Conservation (phyloP, 1,140 invertebrate species). For the Micrasema minimum region DNA sequence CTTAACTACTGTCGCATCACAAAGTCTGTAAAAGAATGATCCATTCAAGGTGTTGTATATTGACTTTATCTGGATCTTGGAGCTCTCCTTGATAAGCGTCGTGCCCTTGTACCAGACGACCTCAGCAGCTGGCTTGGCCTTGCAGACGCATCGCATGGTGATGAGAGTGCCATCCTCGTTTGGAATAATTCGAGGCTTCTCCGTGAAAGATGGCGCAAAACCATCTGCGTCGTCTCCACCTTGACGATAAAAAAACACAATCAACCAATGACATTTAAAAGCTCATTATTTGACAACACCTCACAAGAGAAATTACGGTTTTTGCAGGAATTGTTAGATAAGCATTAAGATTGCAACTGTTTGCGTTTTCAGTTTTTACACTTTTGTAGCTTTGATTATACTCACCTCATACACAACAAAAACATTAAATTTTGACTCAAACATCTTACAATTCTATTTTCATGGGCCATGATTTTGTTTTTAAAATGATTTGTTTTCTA, state of each 20-base stretch:
- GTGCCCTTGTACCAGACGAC: slow-evolving; percentile 92
- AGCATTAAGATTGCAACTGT: slow-evolving; percentile 43
- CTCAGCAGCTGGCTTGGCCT: slow-evolving; percentile 89
- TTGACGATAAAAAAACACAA: slow-evolving; percentile 58
- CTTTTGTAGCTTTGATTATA: slow-evolving; percentile 13
- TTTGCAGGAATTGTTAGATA: slow-evolving; percentile 23
- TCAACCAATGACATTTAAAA: slow-evolving; percentile 13
- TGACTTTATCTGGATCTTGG: slow-evolving; percentile 86
- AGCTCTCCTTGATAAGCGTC: slow-evolving; percentile 84
- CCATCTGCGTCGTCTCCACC: slow-evolving; percentile 89
- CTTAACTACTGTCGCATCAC: slow-evolving; percentile 97
- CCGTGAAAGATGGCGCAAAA: slow-evolving; percentile 93
- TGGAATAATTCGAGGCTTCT: slow-evolving; percentile 97
- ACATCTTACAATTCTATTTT: too few species aligned
- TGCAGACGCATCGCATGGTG: slow-evolving; percentile 95
- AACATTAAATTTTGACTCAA: background rate
- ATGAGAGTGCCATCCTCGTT: slow-evolving; percentile 96
- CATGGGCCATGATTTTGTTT: too few species aligned
- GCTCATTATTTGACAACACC: too few species aligned
- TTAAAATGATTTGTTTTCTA: too few species aligned
- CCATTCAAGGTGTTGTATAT: slow-evolving; percentile 70
- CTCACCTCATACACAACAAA: slow-evolving; percentile 26
- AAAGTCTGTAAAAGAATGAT: slow-evolving; percentile 91
- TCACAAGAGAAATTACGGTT: background rate
- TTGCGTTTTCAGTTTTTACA: slow-evolving; percentile 41